A percentile compares a stretch with the other conserved stretches of the same genome.
Evolutionary conservation across 1,140 invertebrate species (phyloP).

Genomic region (Polyergus mexicanus): DNA sequence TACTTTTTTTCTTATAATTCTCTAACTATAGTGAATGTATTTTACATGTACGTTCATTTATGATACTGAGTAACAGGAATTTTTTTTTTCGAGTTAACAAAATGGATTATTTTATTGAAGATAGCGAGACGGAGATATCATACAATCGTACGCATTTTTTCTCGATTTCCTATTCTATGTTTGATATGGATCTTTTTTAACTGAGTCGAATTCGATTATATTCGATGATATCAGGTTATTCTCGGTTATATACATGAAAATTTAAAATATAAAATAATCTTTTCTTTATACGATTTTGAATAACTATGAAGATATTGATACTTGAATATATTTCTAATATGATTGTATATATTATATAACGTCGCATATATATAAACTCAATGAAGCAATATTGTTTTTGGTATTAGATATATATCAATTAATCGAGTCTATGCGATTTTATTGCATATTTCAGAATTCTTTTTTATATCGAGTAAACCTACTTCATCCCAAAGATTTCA

Average conservation of each 20-base stretch:
- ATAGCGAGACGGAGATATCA: not conserved
- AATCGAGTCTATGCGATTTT: not conserved
- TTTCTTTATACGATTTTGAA: not conserved
- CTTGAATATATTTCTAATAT: not conserved
- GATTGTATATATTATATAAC: too few relatives aligned
- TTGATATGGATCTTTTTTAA: not conserved
- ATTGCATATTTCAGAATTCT: constrained; percentile 8
- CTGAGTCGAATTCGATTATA: constrained; percentile 1
- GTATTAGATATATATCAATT: too few relatives aligned
- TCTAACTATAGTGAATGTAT: not conserved
- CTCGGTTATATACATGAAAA: not conserved
- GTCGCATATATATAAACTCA: too few relatives aligned
- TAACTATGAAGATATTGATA: not conserved
- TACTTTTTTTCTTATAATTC: constrained; percentile 12
- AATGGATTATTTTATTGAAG: constrained; percentile 15
- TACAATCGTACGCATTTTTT: not conserved
- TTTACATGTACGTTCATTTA: constrained; percentile 18
- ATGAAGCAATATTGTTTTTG: too few relatives aligned
- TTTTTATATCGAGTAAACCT: not conserved
- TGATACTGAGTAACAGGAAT: constrained; percentile 5
- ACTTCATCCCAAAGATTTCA: not conserved
- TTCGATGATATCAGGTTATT: not conserved
- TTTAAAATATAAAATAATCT: constrained; percentile 8
- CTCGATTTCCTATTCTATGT: not conserved
- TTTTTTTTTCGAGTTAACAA: constrained; percentile 28